Evolutionary conservation across 2,113 vertebrate species (phyloP), one percentile per base, ranked within the genome.

Genomic region (Callithrix jacchus): DNA sequence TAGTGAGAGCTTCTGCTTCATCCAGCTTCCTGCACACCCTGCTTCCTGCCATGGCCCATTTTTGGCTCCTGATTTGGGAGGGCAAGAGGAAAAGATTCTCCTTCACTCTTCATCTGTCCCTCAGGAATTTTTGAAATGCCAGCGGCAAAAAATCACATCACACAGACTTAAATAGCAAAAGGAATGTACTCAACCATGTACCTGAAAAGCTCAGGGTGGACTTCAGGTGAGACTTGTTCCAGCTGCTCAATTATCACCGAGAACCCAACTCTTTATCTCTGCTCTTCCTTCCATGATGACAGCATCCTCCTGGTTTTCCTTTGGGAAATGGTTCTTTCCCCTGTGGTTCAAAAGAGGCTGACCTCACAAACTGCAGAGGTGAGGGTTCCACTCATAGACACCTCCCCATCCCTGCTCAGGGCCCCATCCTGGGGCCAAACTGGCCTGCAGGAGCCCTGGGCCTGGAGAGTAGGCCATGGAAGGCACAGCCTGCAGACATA

Each of bases 221-320:
- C 35, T 77, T 96, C 49, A 93, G 49, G 37, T 71, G 12, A 90
- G 58, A 23, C 23, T 91, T 79, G 7, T 27, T 93, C 70, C 4
- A 88, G 35, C 13, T 16, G 6, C 42, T 54, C 47, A 52, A 2
- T 47, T 32, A 30, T 52, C 54, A 49, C 23, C 35, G 17, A 68
- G n/a, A 82, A 52, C 12, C 4, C 27, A 77, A 10, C 12, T 42
- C 37, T 56, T 40, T 30, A 37, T 82, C 4, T 81, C 40, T 58
- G 21, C 42, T 87, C 47, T 68, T 88, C 17, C 7, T 81, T 61
- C 61, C 35, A 4, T 32, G 49, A 42, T 49, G 40, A 81, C 12
- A 21, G 4, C 8, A 3, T 25, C 30, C 23, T 89, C 10, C 45
- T 64, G 32, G 12, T 66, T 88, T 73, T 86, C 20, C 30, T 94